A percentile compares a stretch with the other conserved stretches of the same genome.
Conservation (phyloP, 1,140 invertebrate genomes). For the Micrasema minimum region DNA sequence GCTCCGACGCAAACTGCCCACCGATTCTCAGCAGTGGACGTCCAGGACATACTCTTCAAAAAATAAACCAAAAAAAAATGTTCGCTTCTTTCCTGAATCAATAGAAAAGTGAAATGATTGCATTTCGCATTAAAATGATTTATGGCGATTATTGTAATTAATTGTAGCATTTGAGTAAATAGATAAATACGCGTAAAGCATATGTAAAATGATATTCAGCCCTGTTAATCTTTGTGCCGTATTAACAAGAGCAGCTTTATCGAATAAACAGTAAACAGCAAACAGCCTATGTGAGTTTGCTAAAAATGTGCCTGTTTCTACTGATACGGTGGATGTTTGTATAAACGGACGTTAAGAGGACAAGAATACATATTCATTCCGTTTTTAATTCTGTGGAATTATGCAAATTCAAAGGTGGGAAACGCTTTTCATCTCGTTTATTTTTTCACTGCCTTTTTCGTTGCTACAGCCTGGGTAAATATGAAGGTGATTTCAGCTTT, state of each 20-base stretch:
- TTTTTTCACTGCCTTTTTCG: no score
- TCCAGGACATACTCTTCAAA: no score
- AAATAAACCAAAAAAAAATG: no score
- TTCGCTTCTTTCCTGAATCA: no score
- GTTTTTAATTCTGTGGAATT: no score
- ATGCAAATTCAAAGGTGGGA: no score
- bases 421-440: no score
- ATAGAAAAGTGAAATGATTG: background rate
- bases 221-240: constrained; percentile 44
- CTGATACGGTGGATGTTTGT: constrained; percentile 6
- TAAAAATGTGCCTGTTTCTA: constrained; percentile 14
- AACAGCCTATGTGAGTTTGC: constrained; percentile 28
- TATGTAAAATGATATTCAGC: constrained; percentile 43
- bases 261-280: constrained; percentile 38
- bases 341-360: background rate
- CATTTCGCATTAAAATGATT: background rate
- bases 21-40: no score
- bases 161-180: constrained; percentile 23
- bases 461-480: no score
- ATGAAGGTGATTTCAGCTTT: no score
- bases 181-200: constrained; percentile 10
- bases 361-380: no score
- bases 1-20: no score
- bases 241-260: constrained; percentile 46
- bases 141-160: constrained; percentile 29